phyloP scores from a whole-genome alignment of 2,888 invertebrate species.

The Pheosia gnoma region DNA sequence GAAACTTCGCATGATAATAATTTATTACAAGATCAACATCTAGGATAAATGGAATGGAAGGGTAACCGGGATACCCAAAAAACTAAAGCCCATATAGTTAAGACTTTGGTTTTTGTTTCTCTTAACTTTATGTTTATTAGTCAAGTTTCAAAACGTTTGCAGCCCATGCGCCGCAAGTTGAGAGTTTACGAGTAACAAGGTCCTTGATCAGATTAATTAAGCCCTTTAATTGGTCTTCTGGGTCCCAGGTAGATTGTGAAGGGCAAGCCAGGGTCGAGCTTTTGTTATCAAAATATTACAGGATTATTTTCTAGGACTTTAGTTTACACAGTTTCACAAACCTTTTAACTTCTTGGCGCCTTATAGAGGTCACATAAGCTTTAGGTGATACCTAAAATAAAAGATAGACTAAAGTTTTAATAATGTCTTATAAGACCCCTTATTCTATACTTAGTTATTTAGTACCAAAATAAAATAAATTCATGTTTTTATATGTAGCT shows the following conservation, averaged over 20 bases:
- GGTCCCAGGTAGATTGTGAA: constrained; percentile 31
- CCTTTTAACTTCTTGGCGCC: constrained; percentile 27
- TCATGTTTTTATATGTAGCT: too few species aligned
- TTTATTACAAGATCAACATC: too few species aligned
- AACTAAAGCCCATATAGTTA: too few species aligned
- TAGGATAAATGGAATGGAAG: too few species aligned
- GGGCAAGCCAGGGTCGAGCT: constrained; percentile 21
- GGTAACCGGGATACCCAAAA: too few species aligned
- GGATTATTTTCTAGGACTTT: constrained; percentile 35
- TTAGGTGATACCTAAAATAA: constrained; percentile 4
- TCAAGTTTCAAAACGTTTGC: constrained; percentile 37
- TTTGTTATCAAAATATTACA: constrained; percentile 39
- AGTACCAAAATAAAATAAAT: too few species aligned
- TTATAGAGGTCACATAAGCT: constrained; percentile 13
- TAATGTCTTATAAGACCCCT: too few species aligned
- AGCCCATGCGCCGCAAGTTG: constrained; percentile 38
- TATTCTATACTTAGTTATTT: too few species aligned
- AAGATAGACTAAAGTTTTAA: too few species aligned
- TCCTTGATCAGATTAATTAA: constrained; percentile 41
- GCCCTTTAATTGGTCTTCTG: constrained; percentile 37
- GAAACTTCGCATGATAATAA: too few species aligned
- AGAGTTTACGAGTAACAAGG: constrained; percentile 28
- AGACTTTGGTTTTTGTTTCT: constrained; percentile 17
- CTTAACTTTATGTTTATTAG: constrained; percentile 29
- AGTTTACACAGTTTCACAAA: constrained; percentile 31